These are phyloP conservation scores for Manis pentadactyla DNA, from an alignment of 2,797 vertebrate genomes.

Conservation along the genomic window DNA sequence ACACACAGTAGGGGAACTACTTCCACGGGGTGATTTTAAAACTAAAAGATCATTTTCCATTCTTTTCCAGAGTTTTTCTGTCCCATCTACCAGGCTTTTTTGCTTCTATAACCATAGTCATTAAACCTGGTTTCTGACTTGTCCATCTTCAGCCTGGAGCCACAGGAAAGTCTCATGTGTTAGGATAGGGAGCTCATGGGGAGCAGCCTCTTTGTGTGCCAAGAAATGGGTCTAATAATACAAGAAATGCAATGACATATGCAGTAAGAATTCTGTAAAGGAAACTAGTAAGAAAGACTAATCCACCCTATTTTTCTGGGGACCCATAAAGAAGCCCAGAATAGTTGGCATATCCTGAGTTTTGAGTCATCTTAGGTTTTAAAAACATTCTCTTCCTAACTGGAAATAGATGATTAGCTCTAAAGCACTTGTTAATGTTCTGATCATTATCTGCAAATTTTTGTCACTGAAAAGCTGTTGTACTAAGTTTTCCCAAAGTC, in stretches of 20 bases:
- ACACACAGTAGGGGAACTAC: not conserved
- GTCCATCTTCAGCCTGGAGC: not conserved
- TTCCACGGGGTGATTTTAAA: not conserved
- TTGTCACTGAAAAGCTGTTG: conserved; percentile 34
- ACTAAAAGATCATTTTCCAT: not conserved
- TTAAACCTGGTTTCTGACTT: not conserved
- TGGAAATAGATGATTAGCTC: not conserved
- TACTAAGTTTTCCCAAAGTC: conserved; percentile 9
- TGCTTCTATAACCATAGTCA: not conserved
- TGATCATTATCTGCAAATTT: conserved; percentile 17
- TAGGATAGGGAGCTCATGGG: not conserved
- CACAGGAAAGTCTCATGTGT: not conserved
- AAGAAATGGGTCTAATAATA: not conserved
- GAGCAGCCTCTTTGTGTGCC: not conserved
- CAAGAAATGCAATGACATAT: not conserved
- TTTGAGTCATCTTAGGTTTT: conserved; percentile 52
- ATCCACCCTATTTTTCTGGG: not conserved
- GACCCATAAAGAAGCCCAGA: conserved; percentile 35
- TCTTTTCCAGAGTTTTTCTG: conserved; percentile 27
- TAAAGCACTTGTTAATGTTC: conserved; percentile 20
- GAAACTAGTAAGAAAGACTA: not conserved
- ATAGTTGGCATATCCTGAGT: conserved; percentile 11
- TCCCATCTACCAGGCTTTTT: not conserved
- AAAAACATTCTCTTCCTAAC: conserved; percentile 5
- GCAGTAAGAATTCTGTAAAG: not conserved